Percentiles rank a stretch among this genome's conserved stretches.
Conservation (phyloP, 2,888 invertebrate species). For the Eristalis tenax region DNA sequence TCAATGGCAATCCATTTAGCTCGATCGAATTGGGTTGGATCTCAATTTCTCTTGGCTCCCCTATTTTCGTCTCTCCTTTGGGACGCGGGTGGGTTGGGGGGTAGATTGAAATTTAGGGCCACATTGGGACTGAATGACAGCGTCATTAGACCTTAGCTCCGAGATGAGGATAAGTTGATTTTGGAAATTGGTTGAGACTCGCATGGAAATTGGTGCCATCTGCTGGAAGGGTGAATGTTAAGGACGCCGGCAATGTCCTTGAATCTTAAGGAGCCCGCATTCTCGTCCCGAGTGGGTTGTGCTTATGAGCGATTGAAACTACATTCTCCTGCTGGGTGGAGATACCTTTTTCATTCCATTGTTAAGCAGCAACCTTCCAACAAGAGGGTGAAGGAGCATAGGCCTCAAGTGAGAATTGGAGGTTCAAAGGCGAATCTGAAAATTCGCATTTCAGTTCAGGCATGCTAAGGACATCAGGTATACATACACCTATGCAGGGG, state of each 20-base stretch:
- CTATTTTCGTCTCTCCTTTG: no score
- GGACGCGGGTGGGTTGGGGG: not conserved
- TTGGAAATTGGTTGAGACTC: not conserved
- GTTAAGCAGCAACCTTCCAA: not conserved
- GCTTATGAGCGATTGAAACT: not conserved
- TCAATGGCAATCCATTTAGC: slow-evolving; percentile 36
- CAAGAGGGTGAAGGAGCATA: not conserved
- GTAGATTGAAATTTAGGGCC: not conserved
- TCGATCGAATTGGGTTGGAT: slow-evolving; percentile 22
- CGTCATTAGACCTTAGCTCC: not conserved
- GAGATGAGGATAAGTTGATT: not conserved
- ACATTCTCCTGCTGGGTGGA: not conserved
- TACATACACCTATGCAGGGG: no score
- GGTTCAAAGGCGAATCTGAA: no score
- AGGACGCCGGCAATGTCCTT: not conserved
- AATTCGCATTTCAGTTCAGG: no score
- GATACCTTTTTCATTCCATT: not conserved
- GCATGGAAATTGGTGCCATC: not conserved
- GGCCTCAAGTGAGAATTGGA: no score
- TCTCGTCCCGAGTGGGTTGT: not conserved
- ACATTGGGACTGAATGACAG: not conserved
- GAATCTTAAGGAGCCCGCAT: not conserved
- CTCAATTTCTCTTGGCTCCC: not conserved
- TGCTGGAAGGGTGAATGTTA: not conserved
- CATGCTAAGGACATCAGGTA: no score